Conservation (phyloP, 92 coral and sea anemone genomes). For the Diadumene lineata region DNA sequence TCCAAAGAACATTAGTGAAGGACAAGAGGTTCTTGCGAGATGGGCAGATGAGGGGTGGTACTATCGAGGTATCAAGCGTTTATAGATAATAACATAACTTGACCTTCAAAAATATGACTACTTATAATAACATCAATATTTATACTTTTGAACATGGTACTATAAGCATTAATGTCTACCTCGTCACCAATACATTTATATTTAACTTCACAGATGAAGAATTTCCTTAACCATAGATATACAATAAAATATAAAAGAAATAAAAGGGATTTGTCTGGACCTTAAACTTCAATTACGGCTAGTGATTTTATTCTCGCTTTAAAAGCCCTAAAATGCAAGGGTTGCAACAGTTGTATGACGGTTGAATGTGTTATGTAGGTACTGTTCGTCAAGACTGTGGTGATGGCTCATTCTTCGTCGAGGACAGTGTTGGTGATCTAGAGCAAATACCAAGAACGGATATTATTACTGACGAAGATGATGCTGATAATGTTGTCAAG, state of each 20-base stretch:
- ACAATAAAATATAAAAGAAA: too few species aligned
- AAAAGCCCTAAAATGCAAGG: too few species aligned
- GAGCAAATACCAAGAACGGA: conserved; percentile 87
- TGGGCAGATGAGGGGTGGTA: conserved; percentile 99
- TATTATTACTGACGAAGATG: conserved; percentile 93
- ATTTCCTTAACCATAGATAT: too few species aligned
- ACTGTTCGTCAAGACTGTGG: conserved; percentile 79
- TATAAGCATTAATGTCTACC: not conserved
- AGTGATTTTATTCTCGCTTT: too few species aligned
- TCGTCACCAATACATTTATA: too few species aligned
- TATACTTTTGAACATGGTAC: not conserved
- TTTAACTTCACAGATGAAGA: too few species aligned
- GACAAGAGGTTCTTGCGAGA: conserved; percentile 94
- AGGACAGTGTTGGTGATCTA: conserved; percentile 96
- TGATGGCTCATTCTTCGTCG: conserved; percentile 83
- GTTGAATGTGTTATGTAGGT: conserved; percentile 44
- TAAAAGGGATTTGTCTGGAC: too few species aligned
- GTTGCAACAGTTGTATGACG: too few species aligned
- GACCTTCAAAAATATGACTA: not conserved
- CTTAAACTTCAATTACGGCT: too few species aligned
- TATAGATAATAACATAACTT: not conserved
- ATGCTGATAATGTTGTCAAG: conserved; percentile 68
- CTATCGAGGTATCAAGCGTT: conserved; percentile 68
- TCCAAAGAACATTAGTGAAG: conserved; percentile 65
- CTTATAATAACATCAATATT: not conserved